Percentiles rank a stretch among this genome's conserved stretches.
These are phyloP conservation scores for Amiota minor DNA, from an alignment of 2,888 invertebrate genomes.

Conservation along the genomic window DNA sequence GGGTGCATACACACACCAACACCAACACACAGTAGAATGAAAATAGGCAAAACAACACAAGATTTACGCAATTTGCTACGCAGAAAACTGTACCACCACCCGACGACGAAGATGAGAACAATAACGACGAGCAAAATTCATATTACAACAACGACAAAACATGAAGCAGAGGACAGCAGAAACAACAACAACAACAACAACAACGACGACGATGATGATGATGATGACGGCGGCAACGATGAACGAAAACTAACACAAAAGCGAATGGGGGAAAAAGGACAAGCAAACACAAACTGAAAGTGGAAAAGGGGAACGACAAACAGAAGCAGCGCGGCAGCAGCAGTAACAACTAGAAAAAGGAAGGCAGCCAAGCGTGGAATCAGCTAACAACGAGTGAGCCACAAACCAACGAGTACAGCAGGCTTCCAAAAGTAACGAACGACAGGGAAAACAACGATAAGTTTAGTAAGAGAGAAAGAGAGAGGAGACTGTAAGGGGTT, in stretches of 20 bases:
- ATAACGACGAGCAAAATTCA: slow-evolving; percentile 16
- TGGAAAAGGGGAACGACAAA: neutral
- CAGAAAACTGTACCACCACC: slow-evolving; percentile 65
- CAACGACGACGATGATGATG: slow-evolving; percentile 36
- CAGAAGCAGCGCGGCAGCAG: neutral
- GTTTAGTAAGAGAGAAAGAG: slow-evolving; percentile 9
- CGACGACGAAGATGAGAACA: slow-evolving; percentile 41
- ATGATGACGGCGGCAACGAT: slow-evolving; percentile 28
- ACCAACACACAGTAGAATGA: slow-evolving; percentile 30
- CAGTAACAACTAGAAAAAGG: slow-evolving; percentile 30
- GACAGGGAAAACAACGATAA: neutral
- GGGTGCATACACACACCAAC: slow-evolving; percentile 11
- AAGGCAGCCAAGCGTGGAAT: slow-evolving; percentile 37
- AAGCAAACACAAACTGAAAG: slow-evolving; percentile 54
- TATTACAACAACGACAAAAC: slow-evolving; percentile 26
- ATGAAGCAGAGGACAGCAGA: slow-evolving; percentile 14
- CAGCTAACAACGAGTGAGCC: slow-evolving; percentile 37
- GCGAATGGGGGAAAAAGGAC: slow-evolving; percentile 32
- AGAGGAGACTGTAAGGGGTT: slow-evolving; percentile 33
- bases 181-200: slow-evolving; percentile 32
- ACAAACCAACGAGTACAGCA: slow-evolving; percentile 51
- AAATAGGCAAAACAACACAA: slow-evolving; percentile 53
- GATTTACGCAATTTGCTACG: slow-evolving; percentile 67
- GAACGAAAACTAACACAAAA: slow-evolving; percentile 28
- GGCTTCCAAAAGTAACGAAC: slow-evolving; percentile 8